Evolutionary conservation across 2,888 invertebrate species (phyloP), one percentile per base, ranked within the genome.

Genomic region (Acleris holmiana): DNA sequence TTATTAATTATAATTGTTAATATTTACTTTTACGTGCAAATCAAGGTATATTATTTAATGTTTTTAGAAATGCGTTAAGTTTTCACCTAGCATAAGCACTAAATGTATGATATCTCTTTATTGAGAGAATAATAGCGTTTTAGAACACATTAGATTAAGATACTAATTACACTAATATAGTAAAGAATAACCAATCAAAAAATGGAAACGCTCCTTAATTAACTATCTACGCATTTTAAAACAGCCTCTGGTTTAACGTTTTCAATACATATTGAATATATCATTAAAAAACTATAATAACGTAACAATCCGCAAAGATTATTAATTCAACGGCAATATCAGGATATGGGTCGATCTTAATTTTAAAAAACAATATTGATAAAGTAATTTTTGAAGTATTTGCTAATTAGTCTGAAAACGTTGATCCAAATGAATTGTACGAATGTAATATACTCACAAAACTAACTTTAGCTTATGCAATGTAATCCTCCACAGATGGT

Each of bases 401-500:
- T 35, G 1, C 13, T 0, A 35, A 35, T 35, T 13, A 4, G 13
- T 5, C 68, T 57, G 68, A 64, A 61, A 66, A 68, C 49, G 68
- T 68, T 57, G 44, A 53, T 44, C 19, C 48, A n/a, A 55, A 54
- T 21, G 2, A 55, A 55, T 23, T 53, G 21, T 55, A 35, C 49
- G 46, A 61, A 53, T 66, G 75, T 69, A 81, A 81, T 74, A 72
- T 75, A 78, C 76, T 83, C 86, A 86, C 84, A 69, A 68, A 73
- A 86, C 83, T 88, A 88, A 89, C 83, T 70, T 76, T 84, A 84
- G 91, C 89, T 90, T 90, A 90, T 83, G 90, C 91, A 86, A 86
- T 91, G 86, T 91, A 90, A 91, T 90, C 90, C 85, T 91, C 84
- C 93, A 91, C 93, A 93, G 93, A 93, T 93, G 93, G 93, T 85